phyloP scores from a whole-genome alignment of 2,113 vertebrate genomes.

The Strix uralensis region DNA sequence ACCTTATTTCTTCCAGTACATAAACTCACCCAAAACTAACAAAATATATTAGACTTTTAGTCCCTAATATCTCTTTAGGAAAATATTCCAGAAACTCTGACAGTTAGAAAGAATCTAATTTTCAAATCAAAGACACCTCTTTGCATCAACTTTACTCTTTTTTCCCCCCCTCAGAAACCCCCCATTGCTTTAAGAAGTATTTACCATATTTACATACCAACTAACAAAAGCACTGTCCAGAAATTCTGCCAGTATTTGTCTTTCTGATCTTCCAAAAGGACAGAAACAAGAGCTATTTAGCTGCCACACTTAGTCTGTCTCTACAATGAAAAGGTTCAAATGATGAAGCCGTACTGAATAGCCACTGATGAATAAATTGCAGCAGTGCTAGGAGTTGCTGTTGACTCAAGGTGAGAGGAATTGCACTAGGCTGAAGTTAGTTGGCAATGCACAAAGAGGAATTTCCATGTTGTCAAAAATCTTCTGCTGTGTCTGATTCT shows the following conservation, averaged over 20 bases:
- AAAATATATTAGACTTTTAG: background rate
- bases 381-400: background rate
- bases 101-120: background rate
- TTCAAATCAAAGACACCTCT: background rate
- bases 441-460: background rate
- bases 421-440: background rate
- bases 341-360: constrained; percentile 4
- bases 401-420: constrained; percentile 38
- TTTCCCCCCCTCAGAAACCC: accelerated
- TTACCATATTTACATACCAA: background rate
- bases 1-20: background rate
- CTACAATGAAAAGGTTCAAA: background rate
- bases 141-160: background rate
- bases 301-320: background rate
- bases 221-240: background rate
- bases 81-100: background rate
- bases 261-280: constrained; percentile 1
- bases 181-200: background rate
- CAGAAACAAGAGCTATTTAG: constrained; percentile 41
- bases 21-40: background rate
- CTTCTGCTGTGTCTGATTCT: background rate
- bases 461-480: constrained; percentile 52
- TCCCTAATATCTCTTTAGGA: background rate
- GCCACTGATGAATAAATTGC: constrained; percentile 29
- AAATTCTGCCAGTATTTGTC: constrained; percentile 8